Evolutionary conservation across 2,113 vertebrate species (phyloP), one percentile per base, ranked within the genome.

Genomic region (Chionomys nivalis): DNA sequence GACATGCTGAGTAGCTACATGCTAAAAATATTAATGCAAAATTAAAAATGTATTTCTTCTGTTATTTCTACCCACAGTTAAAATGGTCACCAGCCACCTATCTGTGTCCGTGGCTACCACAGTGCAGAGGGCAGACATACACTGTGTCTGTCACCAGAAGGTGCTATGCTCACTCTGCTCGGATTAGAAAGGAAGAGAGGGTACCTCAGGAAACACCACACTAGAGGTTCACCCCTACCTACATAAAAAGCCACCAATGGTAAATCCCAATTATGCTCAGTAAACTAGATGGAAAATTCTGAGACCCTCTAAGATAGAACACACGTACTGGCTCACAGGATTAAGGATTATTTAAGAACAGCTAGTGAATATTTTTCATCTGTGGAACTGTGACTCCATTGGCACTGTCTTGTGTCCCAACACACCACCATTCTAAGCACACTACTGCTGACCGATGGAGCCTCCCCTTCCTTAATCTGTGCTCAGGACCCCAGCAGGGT

Each of bases 21-120:
- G 33, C 52, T 90, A 55, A 49, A 93, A 95, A 33, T 10, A 73
- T 73, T 91, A 61, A 86, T 79, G 55, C 85, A 76, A 94, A 75
- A 55, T 66, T n/a, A 66, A 94, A 76, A 61, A 66, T 11, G 11
- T 33, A 13, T 10, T 77, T 88, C 70, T 24, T 92, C 49, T 24
- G 10, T 23, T 85, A 81, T 87, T 86, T 88, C 36, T 42, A 42
- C 72, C 49, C 21, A 72, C 42, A 76, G 11, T 8, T 81, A 49
- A 85, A 66, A 81, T 12, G 24, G 23, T 21, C n/a, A 5, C 0
- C 1, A 44, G 21, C 33, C 73, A 17, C 28, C 55, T 61, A 63
- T 61, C 3, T 87, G n/a, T 28, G 52, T 24, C 58, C 49, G 26
- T 75, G 47, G 49, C 49, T 17, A 36, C 66, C 5, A 0, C 0